Evolutionary conservation across 92 coral and sea anemone species (phyloP).

Genomic region (Paramuricea clavata): DNA sequence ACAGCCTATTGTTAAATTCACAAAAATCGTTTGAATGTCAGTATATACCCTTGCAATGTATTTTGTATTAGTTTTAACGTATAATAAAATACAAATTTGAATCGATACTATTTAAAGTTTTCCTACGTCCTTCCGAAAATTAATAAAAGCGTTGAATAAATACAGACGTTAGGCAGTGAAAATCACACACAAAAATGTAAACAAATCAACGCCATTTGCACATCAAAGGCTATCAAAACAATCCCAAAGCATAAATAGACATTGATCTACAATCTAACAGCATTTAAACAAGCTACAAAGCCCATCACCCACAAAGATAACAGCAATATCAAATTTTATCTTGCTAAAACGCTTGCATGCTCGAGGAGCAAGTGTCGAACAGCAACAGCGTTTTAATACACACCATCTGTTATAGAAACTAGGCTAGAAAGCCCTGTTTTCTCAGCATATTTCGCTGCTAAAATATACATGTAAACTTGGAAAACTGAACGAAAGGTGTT

Average conservation of each 20-base stretch:
- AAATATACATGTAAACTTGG: neutral
- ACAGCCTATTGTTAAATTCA: neutral
- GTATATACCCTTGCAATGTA: neutral
- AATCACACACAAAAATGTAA: neutral
- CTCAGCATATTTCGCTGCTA: neutral
- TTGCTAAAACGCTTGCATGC: neutral
- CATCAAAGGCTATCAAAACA: slow-evolving; percentile 1
- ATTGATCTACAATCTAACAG: neutral
- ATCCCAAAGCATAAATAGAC: neutral
- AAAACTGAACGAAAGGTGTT: neutral
- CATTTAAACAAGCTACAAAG: neutral
- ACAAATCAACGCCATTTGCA: neutral
- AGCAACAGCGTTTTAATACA: neutral
- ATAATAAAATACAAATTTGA: neutral
- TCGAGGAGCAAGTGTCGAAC: neutral
- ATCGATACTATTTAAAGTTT: neutral
- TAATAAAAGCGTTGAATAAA: neutral
- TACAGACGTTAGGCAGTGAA: neutral
- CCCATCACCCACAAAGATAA: neutral
- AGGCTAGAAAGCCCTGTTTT: neutral
- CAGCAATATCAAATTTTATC: neutral
- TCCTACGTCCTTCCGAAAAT: neutral
- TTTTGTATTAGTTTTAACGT: neutral
- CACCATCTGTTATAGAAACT: slow-evolving; percentile 11
- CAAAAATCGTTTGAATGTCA: neutral